Evolutionary conservation across 2,888 invertebrate genomes (phyloP), one percentile per base, ranked within the genome.

Genomic region (Drosophila kambysellisi): DNA sequence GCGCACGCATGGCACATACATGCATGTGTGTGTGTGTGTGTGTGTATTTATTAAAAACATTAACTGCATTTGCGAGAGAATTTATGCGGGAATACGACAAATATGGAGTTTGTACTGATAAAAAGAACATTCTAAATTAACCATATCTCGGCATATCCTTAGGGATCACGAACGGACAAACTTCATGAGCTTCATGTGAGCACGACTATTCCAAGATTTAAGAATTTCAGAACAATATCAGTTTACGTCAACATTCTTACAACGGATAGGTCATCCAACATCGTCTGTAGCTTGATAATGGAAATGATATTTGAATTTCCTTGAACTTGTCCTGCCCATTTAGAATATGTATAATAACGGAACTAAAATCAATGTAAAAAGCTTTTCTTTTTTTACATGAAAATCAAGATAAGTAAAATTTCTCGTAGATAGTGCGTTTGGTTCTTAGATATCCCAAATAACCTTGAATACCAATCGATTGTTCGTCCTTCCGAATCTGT

Each of bases 1-100:
- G 50, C 50, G 46, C 54, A 58, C 76, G 58, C 71, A 62, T 29
- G 35, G 12, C 41, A 29, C 25, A 37, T 32, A n/a, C 4, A 25
- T 25, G 11, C 11, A n/a, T n/a, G 7, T n/a, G 33, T 37, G 30
- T 17, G 46, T 50, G 32, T 6, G 39, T 29, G 7, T 5, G 11
- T 37, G 8, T n/a, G 7, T n/a, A 33, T 37, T 30, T 30, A 39
- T 12, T 2, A 54, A 56, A 29, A 39, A 56, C 29, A 39, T 39
- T 0, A 56, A 39, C 39, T 39, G n/a, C 39, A 56, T 56, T 56
- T 30, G 17, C 29, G 3, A 39, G 8, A 3, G 8, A 56, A 39
- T 56, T 35, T 54, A 12, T 30, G 46, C 46, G 25, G 15, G 15
- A 15, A 25, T 46, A 25, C 46, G 25, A 46, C 46, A 15, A 15